Evolutionary conservation across 2,888 invertebrate species (phyloP).

Genomic region (Leucozona laternaria): DNA sequence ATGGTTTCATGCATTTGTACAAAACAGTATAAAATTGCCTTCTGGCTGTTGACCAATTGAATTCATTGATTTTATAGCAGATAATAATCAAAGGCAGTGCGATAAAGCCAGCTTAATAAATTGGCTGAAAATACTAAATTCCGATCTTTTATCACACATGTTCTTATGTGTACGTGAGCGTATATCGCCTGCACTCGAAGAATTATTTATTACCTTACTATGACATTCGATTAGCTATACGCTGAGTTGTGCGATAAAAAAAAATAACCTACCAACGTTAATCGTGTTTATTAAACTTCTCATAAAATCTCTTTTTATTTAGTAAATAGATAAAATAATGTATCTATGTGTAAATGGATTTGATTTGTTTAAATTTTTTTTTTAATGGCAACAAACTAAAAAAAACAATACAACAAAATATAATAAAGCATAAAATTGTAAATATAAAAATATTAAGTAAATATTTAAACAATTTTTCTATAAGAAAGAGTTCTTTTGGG

Average conservation of each 20-base stretch:
- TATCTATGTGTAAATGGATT: conserved; percentile 14
- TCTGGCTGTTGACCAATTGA: conserved; percentile 34
- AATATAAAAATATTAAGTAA: conserved; percentile 33
- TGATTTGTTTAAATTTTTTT: conserved; percentile 21
- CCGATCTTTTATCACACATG: conserved; percentile 59
- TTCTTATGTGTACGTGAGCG: not conserved
- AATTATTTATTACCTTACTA: conserved; percentile 38
- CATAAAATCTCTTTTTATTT: conserved; percentile 32
- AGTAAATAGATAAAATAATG: conserved; percentile 51
- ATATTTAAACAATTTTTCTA: conserved; percentile 32
- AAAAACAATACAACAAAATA: not conserved
- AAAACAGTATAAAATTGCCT: conserved; percentile 14
- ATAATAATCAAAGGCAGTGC: conserved; percentile 49
- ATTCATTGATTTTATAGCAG: conserved; percentile 44
- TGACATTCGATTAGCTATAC: conserved; percentile 41
- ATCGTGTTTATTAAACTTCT: conserved; percentile 42
- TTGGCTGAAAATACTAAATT: conserved; percentile 49
- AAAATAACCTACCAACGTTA: conserved; percentile 8
- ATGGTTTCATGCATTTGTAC: conserved; percentile 40
- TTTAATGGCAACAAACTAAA: not conserved
- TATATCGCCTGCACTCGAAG: conserved; percentile 37
- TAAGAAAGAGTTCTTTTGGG: conserved; percentile 40
- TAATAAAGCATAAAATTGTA: conserved; percentile 42
- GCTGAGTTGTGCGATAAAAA: conserved; percentile 34
- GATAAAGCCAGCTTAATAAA: conserved; percentile 48